phyloP scores from a whole-genome alignment of 1,140 invertebrate genomes.

The Trypoxylus dichotomus region DNA sequence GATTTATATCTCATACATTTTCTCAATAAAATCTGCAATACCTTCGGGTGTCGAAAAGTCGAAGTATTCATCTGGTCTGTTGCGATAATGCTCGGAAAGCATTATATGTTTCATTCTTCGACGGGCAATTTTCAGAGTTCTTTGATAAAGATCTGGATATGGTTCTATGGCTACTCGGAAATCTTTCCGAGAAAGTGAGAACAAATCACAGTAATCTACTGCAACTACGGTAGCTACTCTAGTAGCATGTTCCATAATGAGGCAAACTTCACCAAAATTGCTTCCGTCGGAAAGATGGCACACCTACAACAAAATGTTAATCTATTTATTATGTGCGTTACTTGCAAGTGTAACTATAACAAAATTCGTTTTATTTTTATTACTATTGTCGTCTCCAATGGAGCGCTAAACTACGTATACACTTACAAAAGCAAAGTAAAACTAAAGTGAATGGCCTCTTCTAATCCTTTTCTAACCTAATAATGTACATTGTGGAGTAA shows the following conservation, averaged over 20 bases:
- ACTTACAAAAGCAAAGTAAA: too few species aligned
- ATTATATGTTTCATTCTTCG: slow-evolving; percentile 44
- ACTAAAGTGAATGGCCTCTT: too few species aligned
- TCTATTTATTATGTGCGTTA: too few species aligned
- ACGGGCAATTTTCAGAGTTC: slow-evolving; percentile 37
- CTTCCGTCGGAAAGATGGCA: slow-evolving; percentile 46
- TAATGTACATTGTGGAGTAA: too few species aligned
- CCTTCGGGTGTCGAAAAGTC: slow-evolving; percentile 15
- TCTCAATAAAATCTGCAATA: slow-evolving; percentile 8
- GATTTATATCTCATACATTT: slow-evolving; percentile 20
- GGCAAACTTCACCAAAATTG: slow-evolving; percentile 46
- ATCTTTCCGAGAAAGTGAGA: slow-evolving; percentile 53
- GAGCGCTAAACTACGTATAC: too few species aligned
- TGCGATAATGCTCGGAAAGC: slow-evolving; percentile 38
- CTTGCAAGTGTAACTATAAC: too few species aligned
- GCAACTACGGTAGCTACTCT: slow-evolving; percentile 58
- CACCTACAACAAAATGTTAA: slow-evolving; percentile 32
- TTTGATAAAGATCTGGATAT: slow-evolving; percentile 36
- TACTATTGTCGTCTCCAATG: too few species aligned
- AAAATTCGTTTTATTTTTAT: too few species aligned
- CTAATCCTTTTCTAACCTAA: too few species aligned
- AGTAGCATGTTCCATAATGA: slow-evolving; percentile 58
- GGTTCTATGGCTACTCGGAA: slow-evolving; percentile 47
- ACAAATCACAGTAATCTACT: slow-evolving; percentile 61
- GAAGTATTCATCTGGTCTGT: slow-evolving; percentile 23